A percentile compares a stretch with the other conserved stretches of the same genome.
Conservation (phyloP, 2,888 invertebrate species). For the Ariolimax columbianus region DNA sequence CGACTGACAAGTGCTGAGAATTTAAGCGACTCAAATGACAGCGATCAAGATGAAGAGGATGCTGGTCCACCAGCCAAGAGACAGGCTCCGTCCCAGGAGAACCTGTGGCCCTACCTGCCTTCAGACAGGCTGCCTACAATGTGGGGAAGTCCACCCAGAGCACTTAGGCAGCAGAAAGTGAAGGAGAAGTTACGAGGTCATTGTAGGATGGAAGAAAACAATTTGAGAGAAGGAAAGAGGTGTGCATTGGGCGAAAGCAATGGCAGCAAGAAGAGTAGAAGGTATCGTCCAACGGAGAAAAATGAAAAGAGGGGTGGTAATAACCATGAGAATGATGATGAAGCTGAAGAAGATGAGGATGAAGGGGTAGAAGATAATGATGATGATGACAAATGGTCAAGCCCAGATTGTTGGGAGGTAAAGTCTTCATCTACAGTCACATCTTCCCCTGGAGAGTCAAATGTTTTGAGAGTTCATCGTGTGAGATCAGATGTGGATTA, state of each 20-base stretch:
- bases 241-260: not conserved
- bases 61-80: not conserved
- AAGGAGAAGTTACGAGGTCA: not conserved
- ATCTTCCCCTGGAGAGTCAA: slow-evolving; percentile 35
- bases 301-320: not conserved
- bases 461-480: slow-evolving; percentile 43
- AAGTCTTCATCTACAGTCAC: slow-evolving; percentile 29
- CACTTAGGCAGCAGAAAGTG: slow-evolving; percentile 25
- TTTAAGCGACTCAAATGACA: slow-evolving; percentile 36
- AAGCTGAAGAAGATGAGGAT: slow-evolving; percentile 17
- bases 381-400: slow-evolving; percentile 37
- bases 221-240: not conserved
- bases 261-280: not conserved
- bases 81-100: slow-evolving; percentile 32
- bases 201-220: not conserved
- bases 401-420: slow-evolving; percentile 46
- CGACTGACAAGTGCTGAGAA: slow-evolving; percentile 43
- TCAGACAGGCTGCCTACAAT: slow-evolving; percentile 44
- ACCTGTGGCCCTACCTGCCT: slow-evolving; percentile 47
- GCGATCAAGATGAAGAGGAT: slow-evolving; percentile 43
- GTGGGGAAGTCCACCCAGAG: slow-evolving; percentile 47
- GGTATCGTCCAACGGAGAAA: not conserved
- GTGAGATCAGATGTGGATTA: slow-evolving; percentile 44
- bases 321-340: not conserved
- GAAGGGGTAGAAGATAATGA: slow-evolving; percentile 13